Conservation (phyloP, 1,140 invertebrate species). For the Eciton burchellii region DNA sequence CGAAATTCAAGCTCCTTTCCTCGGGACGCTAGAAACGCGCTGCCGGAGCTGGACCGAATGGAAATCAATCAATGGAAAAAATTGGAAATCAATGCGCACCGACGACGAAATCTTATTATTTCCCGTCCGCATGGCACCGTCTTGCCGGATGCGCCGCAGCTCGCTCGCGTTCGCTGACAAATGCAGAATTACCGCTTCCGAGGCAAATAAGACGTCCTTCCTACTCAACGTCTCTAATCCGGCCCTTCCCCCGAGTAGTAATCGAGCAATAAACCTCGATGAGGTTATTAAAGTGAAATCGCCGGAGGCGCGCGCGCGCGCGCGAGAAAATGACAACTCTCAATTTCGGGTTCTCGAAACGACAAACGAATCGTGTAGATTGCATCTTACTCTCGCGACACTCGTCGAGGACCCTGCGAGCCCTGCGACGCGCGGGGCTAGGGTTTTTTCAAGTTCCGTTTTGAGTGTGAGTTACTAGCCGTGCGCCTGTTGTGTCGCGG, state of each 20-base stretch:
- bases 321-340: conserved; percentile 5
- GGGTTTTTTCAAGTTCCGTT: no score
- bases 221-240: conserved; percentile 24
- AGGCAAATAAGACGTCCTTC: conserved; percentile 54
- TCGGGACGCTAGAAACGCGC: neutral
- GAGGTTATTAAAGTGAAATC: conserved; percentile 56
- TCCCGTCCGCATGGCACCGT: conserved; percentile 7
- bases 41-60: no score
- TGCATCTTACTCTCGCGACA: neutral
- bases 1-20: conserved; percentile 35
- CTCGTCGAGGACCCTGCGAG: no score
- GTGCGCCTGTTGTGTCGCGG: no score
- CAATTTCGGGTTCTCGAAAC: conserved; percentile 6
- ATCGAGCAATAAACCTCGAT: conserved; percentile 58
- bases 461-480: no score
- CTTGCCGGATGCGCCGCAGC: neutral
- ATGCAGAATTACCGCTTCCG: conserved; percentile 36
- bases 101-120: conserved; percentile 47
- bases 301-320: neutral
- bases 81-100: conserved; percentile 34
- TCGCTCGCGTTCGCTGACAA: conserved; percentile 1
- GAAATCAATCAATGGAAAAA: no score
- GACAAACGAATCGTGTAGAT: conserved; percentile 26
- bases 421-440: no score
- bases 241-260: conserved; percentile 34